Evolutionary conservation across 2,113 vertebrate genomes (phyloP).

Genomic region (Hucho hucho): DNA sequence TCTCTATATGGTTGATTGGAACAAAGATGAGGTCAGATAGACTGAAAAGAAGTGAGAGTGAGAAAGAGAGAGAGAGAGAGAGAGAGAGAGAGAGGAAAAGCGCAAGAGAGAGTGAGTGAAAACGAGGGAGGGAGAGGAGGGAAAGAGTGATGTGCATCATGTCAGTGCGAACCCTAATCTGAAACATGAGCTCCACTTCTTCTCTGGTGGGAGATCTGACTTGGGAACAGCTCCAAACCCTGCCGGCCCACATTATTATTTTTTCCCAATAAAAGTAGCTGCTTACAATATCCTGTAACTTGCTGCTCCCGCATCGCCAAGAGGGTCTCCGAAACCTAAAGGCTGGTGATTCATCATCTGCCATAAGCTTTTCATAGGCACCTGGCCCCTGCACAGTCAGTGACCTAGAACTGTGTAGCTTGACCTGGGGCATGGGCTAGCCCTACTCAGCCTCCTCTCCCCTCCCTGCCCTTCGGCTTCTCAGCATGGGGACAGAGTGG

Average conservation of each 20-base stretch:
- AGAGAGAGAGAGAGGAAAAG: too few relatives aligned
- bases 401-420: background rate
- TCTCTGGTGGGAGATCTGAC: slow-evolving; percentile 33
- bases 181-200: slow-evolving; percentile 57
- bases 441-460: background rate
- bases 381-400: slow-evolving; percentile 13
- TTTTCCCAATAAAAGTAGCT: slow-evolving; percentile 59
- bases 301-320: slow-evolving; percentile 16
- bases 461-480: background rate
- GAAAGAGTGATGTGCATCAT: slow-evolving; percentile 35
- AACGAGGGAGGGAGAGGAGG: slow-evolving; percentile 25
- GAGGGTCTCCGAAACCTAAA: slow-evolving; percentile 1
- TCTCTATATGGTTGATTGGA: slow-evolving; percentile 44
- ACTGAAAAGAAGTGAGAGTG: slow-evolving; percentile 35
- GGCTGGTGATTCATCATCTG: slow-evolving; percentile 45
- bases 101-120: background rate
- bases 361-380: slow-evolving; percentile 22
- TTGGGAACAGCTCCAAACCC: slow-evolving; percentile 53
- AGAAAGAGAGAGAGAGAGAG: background rate
- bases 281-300: slow-evolving; percentile 58
- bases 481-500: background rate
- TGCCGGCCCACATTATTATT: slow-evolving; percentile 47
- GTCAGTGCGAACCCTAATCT: slow-evolving; percentile 55
- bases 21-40: slow-evolving; percentile 54
- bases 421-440: slow-evolving; percentile 2